phyloP scores from a whole-genome alignment of 2,888 invertebrate genomes.

The Oasisia sp. region DNA sequence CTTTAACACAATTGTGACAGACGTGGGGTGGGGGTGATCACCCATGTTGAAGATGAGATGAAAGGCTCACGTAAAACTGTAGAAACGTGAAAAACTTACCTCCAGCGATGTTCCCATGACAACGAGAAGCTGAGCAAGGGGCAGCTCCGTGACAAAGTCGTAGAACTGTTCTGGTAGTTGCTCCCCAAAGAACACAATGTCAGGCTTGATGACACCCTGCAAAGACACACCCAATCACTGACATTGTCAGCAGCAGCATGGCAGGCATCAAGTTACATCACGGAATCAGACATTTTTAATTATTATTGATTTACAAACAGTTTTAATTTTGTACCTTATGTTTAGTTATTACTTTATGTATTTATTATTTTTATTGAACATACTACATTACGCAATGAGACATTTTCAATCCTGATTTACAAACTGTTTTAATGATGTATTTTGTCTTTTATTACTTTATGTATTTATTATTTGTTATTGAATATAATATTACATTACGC shows the following conservation, averaged over 20 bases:
- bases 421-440: too few relatives aligned
- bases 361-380: too few relatives aligned
- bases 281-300: too few relatives aligned
- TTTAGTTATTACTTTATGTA: too few relatives aligned
- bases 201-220: constrained; percentile 44
- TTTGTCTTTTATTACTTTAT: too few relatives aligned
- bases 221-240: neutral
- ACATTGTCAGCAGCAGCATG: neutral
- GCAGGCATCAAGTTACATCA: too few relatives aligned
- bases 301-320: too few relatives aligned
- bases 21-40: neutral
- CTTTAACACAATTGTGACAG: neutral
- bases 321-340: too few relatives aligned
- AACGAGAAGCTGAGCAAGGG: constrained; percentile 39
- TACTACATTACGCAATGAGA: too few relatives aligned
- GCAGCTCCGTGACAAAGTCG: constrained; percentile 36
- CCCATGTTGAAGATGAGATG: neutral
- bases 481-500: too few relatives aligned
- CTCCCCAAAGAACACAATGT: constrained; percentile 46
- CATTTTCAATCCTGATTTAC: too few relatives aligned
- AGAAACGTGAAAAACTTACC: constrained; percentile 30
- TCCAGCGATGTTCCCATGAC: constrained; percentile 45
- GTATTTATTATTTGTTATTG: too few relatives aligned
- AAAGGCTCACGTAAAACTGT: neutral
- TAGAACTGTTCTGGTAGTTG: constrained; percentile 40